These are phyloP conservation scores for Zosterops borbonicus DNA, from an alignment of 2,113 vertebrate species.

Conservation along the genomic window DNA sequence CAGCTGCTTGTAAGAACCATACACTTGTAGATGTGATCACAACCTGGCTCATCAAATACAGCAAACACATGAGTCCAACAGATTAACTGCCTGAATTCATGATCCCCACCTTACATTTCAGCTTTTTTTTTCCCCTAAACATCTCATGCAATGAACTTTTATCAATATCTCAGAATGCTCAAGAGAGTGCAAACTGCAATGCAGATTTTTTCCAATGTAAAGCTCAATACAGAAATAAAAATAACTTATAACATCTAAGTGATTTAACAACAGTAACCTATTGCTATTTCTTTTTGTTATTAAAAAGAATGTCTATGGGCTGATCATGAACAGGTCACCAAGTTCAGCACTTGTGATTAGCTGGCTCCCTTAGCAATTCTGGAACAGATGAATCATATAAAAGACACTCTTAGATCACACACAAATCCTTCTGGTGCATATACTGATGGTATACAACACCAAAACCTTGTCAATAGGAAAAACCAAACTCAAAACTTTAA, in stretches of 20 bases:
- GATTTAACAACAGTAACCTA: not conserved
- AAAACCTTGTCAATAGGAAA: not conserved
- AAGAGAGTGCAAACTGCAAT: not conserved
- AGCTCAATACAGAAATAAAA: not conserved
- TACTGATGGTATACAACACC: not conserved
- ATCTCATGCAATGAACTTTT: not conserved
- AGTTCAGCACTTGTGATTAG: not conserved
- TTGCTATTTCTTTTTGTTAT: not conserved
- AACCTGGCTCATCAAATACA: not conserved
- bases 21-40: not conserved
- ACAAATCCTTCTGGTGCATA: not conserved
- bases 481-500: not conserved
- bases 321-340: not conserved
- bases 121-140: not conserved
- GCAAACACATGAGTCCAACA: rapidly evolving
- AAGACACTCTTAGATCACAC: not conserved
- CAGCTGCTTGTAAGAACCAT: not conserved
- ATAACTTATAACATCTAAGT: not conserved
- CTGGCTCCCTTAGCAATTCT: not conserved
- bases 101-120: not conserved
- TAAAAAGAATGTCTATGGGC: not conserved
- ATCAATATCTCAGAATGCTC: not conserved
- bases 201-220: not conserved
- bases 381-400: not conserved
- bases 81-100: not conserved